Conservation (phyloP, 2,113 vertebrate genomes). For the Archocentrus centrarchus region DNA sequence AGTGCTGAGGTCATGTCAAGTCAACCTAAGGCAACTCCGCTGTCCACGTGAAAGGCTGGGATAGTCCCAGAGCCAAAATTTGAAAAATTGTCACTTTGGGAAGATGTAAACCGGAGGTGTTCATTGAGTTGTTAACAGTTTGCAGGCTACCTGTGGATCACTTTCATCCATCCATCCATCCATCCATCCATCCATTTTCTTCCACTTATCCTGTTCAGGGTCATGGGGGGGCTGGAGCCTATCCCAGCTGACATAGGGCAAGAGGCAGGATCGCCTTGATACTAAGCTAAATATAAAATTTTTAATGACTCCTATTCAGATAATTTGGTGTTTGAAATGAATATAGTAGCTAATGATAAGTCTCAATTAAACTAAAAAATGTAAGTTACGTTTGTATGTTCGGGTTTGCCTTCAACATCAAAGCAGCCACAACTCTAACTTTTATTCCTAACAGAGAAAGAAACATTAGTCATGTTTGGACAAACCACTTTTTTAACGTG, state of each 20-base stretch:
- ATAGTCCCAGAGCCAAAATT: not conserved
- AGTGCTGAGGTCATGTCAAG: constrained; percentile 3
- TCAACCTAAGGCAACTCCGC: not conserved
- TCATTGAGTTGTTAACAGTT: not conserved
- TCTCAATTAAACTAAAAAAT: fast-evolving
- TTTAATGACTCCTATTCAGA: not conserved
- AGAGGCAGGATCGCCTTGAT: not conserved
- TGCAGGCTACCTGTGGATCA: not conserved
- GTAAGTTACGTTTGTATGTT: not conserved
- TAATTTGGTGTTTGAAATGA: not conserved
- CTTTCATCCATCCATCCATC: not conserved
- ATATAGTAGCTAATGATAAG: not conserved
- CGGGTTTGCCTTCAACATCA: not conserved
- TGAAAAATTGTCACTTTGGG: not conserved
- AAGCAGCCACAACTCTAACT: fast-evolving
- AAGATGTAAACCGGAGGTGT: not conserved
- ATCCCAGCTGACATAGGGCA: no score
- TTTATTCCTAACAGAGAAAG: not conserved
- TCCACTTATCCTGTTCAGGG: no score
- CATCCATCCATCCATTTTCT: no score
- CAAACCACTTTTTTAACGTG: not conserved
- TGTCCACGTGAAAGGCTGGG: not conserved
- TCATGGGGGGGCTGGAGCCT: no score
- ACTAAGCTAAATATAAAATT: not conserved
- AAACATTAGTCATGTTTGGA: not conserved